Evolutionary conservation across 2,888 invertebrate genomes (phyloP).

Genomic region (Stenodera caucasica): DNA sequence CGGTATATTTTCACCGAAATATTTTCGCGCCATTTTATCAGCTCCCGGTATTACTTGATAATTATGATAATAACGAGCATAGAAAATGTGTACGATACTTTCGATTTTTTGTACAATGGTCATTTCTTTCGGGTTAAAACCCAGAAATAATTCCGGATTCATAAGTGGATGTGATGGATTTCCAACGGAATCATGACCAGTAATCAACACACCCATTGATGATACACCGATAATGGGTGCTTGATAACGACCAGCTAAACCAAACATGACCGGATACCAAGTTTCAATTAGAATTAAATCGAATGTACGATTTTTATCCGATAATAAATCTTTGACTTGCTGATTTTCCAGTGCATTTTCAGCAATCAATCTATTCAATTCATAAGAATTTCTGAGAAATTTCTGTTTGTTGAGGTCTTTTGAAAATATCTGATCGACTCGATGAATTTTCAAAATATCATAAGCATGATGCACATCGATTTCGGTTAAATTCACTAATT

Average conservation of each 20-base stretch:
- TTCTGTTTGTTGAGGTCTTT: conserved; percentile 3
- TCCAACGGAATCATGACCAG: conserved; percentile 17
- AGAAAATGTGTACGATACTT: conserved; percentile 6
- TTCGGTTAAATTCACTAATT: conserved; percentile 27
- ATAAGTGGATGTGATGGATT: conserved; percentile 23
- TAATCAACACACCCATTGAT: too few relatives aligned
- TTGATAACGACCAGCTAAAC: conserved; percentile 20
- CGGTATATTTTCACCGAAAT: conserved; percentile 28
- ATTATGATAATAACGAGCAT: conserved; percentile 13
- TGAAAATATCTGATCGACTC: conserved; percentile 1
- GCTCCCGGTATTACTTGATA: conserved; percentile 16
- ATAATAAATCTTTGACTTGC: neutral
- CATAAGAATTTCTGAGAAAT: neutral
- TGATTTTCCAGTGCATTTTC: neutral
- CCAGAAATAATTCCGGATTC: too few relatives aligned
- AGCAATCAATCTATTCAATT: neutral
- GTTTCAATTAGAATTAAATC: conserved; percentile 26
- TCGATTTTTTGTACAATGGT: conserved; percentile 4
- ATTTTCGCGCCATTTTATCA: conserved; percentile 22
- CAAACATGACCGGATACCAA: conserved; percentile 23
- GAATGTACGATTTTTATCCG: too few relatives aligned
- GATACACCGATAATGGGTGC: conserved; percentile 25
- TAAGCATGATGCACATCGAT: too few relatives aligned
- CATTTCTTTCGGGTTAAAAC: too few relatives aligned
- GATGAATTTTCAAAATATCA: conserved; percentile 14